Evolutionary conservation across 2,888 invertebrate species (phyloP).

Genomic region (Pammene aurita): DNA sequence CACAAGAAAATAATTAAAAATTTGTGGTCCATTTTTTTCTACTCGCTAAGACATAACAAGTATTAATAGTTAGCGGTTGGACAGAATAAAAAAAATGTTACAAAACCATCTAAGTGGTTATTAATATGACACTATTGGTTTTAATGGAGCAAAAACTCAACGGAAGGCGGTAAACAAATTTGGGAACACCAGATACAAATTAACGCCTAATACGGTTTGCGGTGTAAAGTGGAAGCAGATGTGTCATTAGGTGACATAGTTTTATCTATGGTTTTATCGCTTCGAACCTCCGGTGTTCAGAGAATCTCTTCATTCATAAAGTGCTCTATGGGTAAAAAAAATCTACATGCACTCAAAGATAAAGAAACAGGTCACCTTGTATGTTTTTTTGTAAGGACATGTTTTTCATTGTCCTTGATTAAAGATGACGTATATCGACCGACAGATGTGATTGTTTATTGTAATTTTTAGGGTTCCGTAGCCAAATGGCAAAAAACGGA

Average conservation of each 20-base stretch:
- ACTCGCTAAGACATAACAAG: not conserved
- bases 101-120: slow-evolving; percentile 15
- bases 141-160: slow-evolving; percentile 47
- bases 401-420: too few relatives aligned
- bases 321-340: slow-evolving; percentile 13
- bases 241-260: slow-evolving; percentile 46
- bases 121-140: slow-evolving; percentile 40
- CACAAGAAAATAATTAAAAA: too few relatives aligned
- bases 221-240: slow-evolving; percentile 74
- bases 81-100: not conserved
- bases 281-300: slow-evolving; percentile 43
- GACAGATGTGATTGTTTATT: too few relatives aligned
- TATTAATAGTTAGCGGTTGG: not conserved
- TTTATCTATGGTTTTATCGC: slow-evolving; percentile 28
- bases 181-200: slow-evolving; percentile 78
- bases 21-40: not conserved
- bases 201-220: slow-evolving; percentile 59
- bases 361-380: too few relatives aligned
- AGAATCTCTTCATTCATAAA: slow-evolving; percentile 23
- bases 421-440: too few relatives aligned
- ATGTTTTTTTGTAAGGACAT: too few relatives aligned
- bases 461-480: too few relatives aligned
- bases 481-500: too few relatives aligned
- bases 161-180: slow-evolving; percentile 75
- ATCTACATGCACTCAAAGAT: slow-evolving; percentile 29